Conservation (phyloP, 2,888 invertebrate genomes). For the Plagiodera versicolora region DNA sequence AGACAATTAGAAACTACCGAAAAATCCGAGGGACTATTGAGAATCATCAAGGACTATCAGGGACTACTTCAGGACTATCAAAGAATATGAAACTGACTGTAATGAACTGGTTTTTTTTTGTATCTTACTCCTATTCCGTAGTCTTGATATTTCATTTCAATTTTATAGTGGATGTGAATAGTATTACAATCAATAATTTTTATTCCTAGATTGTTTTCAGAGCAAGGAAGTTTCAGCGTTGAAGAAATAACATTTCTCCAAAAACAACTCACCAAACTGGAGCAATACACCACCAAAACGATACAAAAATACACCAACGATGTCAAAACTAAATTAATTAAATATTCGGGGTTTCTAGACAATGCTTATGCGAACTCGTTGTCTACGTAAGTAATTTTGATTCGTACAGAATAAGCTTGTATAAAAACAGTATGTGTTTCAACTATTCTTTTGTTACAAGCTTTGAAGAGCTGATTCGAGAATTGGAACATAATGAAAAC, state of each 20-base stretch:
- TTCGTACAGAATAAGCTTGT: no score
- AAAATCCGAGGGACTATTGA: no score
- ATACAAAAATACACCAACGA: conserved; percentile 88
- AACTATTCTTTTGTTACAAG: conserved; percentile 11
- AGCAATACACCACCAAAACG: conserved; percentile 79
- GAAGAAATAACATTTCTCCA: conserved; percentile 38
- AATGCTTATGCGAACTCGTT: conserved; percentile 14
- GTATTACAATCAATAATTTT: not conserved
- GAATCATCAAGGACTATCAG: no score
- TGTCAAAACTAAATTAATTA: conserved; percentile 63
- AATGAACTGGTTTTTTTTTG: no score
- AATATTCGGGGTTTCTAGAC: conserved; percentile 19
- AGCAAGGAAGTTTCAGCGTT: conserved; percentile 42
- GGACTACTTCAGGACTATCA: no score
- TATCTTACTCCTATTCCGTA: no score
- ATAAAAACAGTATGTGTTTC: not conserved
- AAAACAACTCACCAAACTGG: conserved; percentile 34
- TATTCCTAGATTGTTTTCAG: conserved; percentile 43
- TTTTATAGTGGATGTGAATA: no score
- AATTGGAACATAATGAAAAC: conserved; percentile 36
- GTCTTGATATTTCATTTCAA: no score
- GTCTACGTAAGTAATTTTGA: conserved; percentile 22
- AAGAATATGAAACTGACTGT: no score
- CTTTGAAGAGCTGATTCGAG: conserved; percentile 25
- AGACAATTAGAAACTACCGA: no score